These are phyloP conservation scores for Netelia virgata DNA, from an alignment of 2,888 invertebrate genomes.

Conservation along the genomic window DNA sequence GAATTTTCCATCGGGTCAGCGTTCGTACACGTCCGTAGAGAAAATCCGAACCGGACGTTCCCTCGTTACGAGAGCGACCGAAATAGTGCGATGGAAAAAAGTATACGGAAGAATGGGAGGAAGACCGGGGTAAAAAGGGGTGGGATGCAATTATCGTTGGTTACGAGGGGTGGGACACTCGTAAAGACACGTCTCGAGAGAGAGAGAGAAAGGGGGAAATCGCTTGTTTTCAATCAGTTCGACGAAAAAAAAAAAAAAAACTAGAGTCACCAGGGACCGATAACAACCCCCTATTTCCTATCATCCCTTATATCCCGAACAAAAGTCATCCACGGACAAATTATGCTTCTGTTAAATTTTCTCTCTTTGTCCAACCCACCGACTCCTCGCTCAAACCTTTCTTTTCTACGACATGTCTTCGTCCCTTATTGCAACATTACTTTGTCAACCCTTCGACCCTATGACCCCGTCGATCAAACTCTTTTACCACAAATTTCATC, in stretches of 20 bases:
- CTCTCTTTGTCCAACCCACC: too few relatives aligned
- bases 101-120: conserved; percentile 35
- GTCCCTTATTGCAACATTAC: neutral
- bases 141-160: conserved; percentile 2
- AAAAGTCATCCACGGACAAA: neutral
- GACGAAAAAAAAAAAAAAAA: conserved; percentile 39
- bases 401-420: neutral
- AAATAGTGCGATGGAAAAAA: conserved; percentile 69
- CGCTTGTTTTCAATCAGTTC: conserved; percentile 51
- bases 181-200: conserved; percentile 15
- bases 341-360: neutral
- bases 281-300: conserved; percentile 15
- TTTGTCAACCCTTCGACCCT: neutral
- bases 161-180: neutral
- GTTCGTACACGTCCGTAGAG: too few relatives aligned
- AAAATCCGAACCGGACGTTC: neutral
- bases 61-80: conserved; percentile 1
- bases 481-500: neutral
- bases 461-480: neutral
- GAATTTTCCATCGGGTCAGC: too few relatives aligned
- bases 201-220: conserved; percentile 48
- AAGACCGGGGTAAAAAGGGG: neutral
- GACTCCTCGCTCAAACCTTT: too few relatives aligned
- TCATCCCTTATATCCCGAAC: neutral
- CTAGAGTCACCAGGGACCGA: conserved; percentile 28